These are phyloP conservation scores for Microcebus ravelobensis DNA, from an alignment of 2,113 vertebrate species.

Conservation along the genomic window DNA sequence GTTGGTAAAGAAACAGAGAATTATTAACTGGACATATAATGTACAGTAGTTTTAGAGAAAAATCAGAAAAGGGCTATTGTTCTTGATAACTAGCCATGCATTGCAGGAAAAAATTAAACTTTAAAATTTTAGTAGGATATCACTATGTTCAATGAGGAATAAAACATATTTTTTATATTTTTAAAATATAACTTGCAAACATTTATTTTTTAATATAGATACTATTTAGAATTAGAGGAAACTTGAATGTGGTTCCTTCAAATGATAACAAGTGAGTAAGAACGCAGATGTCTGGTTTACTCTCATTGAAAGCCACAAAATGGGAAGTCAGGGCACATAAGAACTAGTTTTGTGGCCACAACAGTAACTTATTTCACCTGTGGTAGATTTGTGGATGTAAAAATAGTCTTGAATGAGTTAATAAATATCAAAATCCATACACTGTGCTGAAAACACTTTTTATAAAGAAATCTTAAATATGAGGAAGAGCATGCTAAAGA, in stretches of 20 bases:
- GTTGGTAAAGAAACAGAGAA: neutral
- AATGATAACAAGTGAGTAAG: neutral
- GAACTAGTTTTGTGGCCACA: neutral
- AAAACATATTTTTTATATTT: neutral
- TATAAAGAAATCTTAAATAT: neutral
- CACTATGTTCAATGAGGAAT: neutral
- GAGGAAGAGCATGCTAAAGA: neutral
- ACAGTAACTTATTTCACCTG: neutral
- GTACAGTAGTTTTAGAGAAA: neutral
- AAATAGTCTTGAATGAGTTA: neutral
- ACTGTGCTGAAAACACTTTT: neutral
- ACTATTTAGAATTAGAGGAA: neutral
- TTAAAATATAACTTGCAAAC: neutral
- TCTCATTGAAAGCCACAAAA: neutral
- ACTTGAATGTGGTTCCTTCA: neutral
- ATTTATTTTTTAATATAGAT: neutral
- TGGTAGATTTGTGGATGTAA: neutral
- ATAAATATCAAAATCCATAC: neutral
- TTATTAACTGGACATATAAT: neutral
- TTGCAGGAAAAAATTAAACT: neutral
- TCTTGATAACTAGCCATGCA: neutral
- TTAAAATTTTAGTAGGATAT: neutral
- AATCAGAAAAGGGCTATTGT: neutral
- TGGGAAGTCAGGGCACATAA: neutral
- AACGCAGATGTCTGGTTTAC: neutral